phyloP scores from a whole-genome alignment of 2,888 invertebrate genomes.

The Uropetala carovei region DNA sequence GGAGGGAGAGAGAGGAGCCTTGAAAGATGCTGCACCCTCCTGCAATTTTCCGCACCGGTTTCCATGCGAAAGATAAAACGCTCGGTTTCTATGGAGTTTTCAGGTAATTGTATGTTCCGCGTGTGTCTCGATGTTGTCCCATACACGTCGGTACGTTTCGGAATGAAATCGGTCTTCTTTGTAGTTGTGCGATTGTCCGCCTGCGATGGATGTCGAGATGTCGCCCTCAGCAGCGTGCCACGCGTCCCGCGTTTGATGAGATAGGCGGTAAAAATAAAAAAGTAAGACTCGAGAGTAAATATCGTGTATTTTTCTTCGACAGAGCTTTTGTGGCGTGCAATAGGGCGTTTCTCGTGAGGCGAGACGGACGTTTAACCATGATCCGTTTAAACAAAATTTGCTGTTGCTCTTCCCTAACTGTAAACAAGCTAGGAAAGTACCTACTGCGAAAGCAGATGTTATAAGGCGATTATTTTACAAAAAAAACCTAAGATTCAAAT shows the following conservation, averaged over 20 bases:
- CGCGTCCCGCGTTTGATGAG: not conserved
- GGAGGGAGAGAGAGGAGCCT: not conserved
- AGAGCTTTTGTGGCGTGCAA: not conserved
- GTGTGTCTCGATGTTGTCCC: not conserved
- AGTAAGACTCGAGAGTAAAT: not conserved
- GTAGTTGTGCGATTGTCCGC: not conserved
- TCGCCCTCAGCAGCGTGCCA: not conserved
- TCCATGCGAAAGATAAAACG: constrained; percentile 5
- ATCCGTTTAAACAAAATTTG: too few relatives aligned
- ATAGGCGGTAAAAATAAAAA: not conserved
- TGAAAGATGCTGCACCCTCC: not conserved
- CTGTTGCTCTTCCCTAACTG: too few relatives aligned
- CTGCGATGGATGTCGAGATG: not conserved
- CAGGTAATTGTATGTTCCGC: not conserved
- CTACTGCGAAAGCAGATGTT: too few relatives aligned
- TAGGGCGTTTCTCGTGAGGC: not conserved
- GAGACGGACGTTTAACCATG: not conserved
- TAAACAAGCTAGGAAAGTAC: too few relatives aligned
- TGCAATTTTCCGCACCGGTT: not conserved
- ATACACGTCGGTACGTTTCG: not conserved
- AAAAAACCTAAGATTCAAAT: too few relatives aligned
- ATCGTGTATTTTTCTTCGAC: not conserved
- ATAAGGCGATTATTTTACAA: too few relatives aligned
- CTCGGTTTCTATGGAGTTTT: not conserved
- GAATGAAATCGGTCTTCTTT: not conserved